Conservation (phyloP, 2,888 invertebrate species). For the Apeira syringaria region DNA sequence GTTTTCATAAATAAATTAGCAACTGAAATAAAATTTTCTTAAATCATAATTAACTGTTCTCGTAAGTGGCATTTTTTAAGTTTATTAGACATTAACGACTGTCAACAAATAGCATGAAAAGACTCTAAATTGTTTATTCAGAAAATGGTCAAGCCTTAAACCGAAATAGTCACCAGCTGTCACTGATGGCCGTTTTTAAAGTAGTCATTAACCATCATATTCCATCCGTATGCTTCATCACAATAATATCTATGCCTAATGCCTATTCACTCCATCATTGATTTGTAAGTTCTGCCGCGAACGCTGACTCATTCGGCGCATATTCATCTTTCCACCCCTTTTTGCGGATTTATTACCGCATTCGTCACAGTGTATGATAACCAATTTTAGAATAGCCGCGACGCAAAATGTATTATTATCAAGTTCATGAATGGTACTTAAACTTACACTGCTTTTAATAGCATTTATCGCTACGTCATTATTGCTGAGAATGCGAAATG, state of each 20-base stretch:
- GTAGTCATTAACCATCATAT: constrained; percentile 2
- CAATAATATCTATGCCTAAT: constrained; percentile 16
- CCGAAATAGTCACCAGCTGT: no score
- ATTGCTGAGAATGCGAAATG: constrained; percentile 22
- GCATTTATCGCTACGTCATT: constrained; percentile 48
- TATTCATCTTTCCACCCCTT: constrained; percentile 64
- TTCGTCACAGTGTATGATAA: constrained; percentile 61
- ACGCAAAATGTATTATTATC: constrained; percentile 49
- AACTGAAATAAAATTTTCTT: no score
- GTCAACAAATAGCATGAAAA: no score
- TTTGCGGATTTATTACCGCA: constrained; percentile 49
- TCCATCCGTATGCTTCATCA: not conserved
- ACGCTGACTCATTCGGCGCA: constrained; percentile 55
- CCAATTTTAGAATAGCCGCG: constrained; percentile 48
- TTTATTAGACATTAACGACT: no score
- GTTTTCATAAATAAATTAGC: no score
- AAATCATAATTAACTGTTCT: no score
- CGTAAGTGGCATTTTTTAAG: no score
- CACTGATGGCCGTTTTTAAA: not conserved
- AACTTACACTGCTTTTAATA: constrained; percentile 47
- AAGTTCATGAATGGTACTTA: constrained; percentile 44
- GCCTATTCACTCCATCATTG: constrained; percentile 35
- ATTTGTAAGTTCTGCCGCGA: constrained; percentile 48
- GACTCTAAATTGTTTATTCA: no score
- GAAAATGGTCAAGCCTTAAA: no score